Base-by-base conservation (phyloP, 2,113 vertebrate genomes). In the cattle (Bos taurus) region DNA sequence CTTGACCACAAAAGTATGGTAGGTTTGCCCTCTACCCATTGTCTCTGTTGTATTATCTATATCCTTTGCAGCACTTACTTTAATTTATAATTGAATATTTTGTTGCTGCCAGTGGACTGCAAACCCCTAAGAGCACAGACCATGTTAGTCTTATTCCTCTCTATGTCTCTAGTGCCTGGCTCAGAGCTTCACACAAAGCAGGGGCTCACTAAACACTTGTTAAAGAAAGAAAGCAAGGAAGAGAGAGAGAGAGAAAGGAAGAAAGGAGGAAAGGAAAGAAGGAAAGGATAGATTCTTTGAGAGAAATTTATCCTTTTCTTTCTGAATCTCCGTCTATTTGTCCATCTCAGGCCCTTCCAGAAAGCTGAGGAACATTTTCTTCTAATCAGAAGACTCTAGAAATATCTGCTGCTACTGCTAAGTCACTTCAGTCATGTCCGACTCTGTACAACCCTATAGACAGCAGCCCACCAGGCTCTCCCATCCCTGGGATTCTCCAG, bases 391-490 rank as follows among this genome's bases (percentile, higher is more conserved):
- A 36, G 30, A 78, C 21, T 78, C 40, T 71, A 82, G 48, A 88
- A 81, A 57, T 16, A 67, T 59, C 26, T 84, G 40, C 28, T 62
- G 26, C 59, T 62, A 15, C 59, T 30, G 28, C 28, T 30, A 60
- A 60, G 59, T 15, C 59, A 0, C 13, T 62, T 62, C 2, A 30
- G 13, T 62, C 2, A 0, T 62, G 13, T 60, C 59, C 0, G 0
- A 60, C 59, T 30, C 13, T 60, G 59, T 60, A 26, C 1, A 0
- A 6, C 26, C 28, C 59, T 6, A 60, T 60, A 60, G 59, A 30
- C 0, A 0, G 59, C 59, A 60, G 59, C 59, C 59, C 26, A 60
- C 26, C 59, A 60, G 59, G 59, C 26, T 3, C 12, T 26, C 59
- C 1, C 5, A 0, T 30, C 59, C 26, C 59, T 60, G 59, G 59